These are phyloP conservation scores for Embiotoca jacksoni DNA, from an alignment of 2,113 vertebrate species.

Conservation along the genomic window DNA sequence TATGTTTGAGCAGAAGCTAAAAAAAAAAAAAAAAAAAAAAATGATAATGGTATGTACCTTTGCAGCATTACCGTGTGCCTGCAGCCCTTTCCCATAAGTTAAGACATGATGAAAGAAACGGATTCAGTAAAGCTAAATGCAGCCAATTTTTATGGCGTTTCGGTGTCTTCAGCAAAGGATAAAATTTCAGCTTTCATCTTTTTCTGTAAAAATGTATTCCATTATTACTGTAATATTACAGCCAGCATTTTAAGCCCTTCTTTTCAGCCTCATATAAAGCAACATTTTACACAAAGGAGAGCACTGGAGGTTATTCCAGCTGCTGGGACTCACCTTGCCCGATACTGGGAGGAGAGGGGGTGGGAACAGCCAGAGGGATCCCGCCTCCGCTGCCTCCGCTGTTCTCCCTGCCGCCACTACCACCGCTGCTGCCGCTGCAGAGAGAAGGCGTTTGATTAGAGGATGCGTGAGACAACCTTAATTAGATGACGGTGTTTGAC, in stretches of 20 bases:
- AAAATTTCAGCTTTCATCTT: not conserved
- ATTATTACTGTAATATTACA: too few relatives aligned
- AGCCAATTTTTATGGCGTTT: not conserved
- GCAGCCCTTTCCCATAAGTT: not conserved
- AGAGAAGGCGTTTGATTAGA: conserved; percentile 13
- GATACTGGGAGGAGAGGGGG: conserved; percentile 94
- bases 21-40: not conserved
- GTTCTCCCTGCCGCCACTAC: conserved; percentile 96
- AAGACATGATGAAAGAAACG: not conserved
- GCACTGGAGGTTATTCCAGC: not conserved
- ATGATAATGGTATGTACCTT: conserved; percentile 1
- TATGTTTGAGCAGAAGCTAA: not conserved
- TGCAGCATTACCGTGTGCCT: not conserved
- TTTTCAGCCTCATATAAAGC: not conserved
- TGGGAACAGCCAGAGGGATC: conserved; percentile 96
- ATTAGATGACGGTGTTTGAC: conserved; percentile 48
- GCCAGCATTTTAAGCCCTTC: too few relatives aligned
- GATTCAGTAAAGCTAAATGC: not conserved
- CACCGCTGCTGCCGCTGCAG: conserved; percentile 93
- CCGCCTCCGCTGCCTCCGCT: conserved; percentile 93
- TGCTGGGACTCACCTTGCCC: conserved; percentile 88
- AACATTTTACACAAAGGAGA: not conserved
- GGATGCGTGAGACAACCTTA: conserved; percentile 28
- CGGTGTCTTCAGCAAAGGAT: not conserved
- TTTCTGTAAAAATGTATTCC: not conserved